Conservation (phyloP, 1,140 invertebrate genomes). For the Calosoma granatense region DNA sequence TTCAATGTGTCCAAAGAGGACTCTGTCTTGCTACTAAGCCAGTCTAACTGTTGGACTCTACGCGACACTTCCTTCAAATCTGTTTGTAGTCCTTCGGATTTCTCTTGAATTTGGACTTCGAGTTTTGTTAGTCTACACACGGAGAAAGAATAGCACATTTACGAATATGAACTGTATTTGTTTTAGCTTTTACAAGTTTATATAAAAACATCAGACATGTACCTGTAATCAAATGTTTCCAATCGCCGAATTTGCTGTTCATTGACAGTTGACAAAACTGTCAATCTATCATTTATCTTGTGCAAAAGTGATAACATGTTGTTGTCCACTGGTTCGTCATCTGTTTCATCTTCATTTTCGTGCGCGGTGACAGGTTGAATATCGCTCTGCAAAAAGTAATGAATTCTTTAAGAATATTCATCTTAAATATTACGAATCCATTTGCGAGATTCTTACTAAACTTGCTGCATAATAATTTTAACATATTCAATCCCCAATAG, state of each 20-base stretch:
- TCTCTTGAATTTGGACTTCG: slow-evolving; percentile 30
- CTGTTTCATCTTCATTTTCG: neutral
- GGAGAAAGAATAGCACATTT: slow-evolving; percentile 17
- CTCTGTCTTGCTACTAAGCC: slow-evolving; percentile 23
- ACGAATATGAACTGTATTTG: neutral
- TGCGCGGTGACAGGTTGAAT: too few relatives aligned
- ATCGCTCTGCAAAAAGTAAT: too few relatives aligned
- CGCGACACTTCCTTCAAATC: slow-evolving; percentile 21
- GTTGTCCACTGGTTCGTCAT: neutral
- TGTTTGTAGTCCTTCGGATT: slow-evolving; percentile 19
- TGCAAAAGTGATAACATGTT: neutral
- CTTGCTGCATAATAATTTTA: too few relatives aligned
- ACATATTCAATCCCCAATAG: too few relatives aligned
- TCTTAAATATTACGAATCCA: too few relatives aligned
- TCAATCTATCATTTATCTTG: slow-evolving; percentile 35
- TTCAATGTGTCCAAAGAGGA: slow-evolving; percentile 17
- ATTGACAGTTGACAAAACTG: slow-evolving; percentile 33
- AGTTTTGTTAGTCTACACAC: slow-evolving; percentile 23
- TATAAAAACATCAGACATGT: too few relatives aligned
- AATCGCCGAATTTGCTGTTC: slow-evolving; percentile 34
- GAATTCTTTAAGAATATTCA: too few relatives aligned
- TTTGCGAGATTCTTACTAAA: too few relatives aligned
- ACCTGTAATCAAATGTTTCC: slow-evolving; percentile 40
- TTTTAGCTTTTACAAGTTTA: too few relatives aligned
- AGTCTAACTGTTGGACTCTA: slow-evolving; percentile 25